Conservation (phyloP, 1,140 invertebrate species). For the Diplogasteroides magnus region DNA sequence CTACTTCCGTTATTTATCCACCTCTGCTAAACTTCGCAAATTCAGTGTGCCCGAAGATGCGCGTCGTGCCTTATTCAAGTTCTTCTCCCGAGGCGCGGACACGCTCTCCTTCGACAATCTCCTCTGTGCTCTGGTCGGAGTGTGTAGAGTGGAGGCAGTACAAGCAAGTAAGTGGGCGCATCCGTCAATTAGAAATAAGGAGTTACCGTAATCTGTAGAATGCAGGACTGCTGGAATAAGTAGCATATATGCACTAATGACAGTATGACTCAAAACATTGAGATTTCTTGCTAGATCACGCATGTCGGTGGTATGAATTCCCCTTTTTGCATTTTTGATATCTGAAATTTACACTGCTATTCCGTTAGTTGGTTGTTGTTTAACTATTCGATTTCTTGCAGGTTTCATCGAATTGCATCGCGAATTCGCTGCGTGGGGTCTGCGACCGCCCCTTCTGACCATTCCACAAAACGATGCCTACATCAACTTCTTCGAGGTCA, state of each 20-base stretch:
- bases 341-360: background rate
- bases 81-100: slow-evolving; percentile 18
- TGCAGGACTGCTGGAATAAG: no score
- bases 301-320: background rate
- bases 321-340: background rate
- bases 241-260: no score
- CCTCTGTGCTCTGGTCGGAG: slow-evolving; percentile 22
- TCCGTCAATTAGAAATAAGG: no score
- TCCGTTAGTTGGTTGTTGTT: background rate
- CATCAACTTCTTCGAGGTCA: slow-evolving; percentile 27
- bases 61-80: slow-evolving; percentile 11
- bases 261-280: background rate
- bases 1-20: no score
- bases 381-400: slow-evolving; percentile 2
- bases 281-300: background rate
- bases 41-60: slow-evolving; percentile 17
- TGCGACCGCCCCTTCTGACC: slow-evolving; percentile 16
- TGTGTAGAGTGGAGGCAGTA: slow-evolving; percentile 21
- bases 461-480: slow-evolving; percentile 27
- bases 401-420: slow-evolving; percentile 23
- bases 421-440: slow-evolving; percentile 27
- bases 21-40: no score
- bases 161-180: slow-evolving; percentile 25
- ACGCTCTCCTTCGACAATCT: slow-evolving; percentile 21
- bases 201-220: no score